Evolutionary conservation across 1,140 invertebrate species (phyloP).

Genomic region (Anthonomus grandis): DNA sequence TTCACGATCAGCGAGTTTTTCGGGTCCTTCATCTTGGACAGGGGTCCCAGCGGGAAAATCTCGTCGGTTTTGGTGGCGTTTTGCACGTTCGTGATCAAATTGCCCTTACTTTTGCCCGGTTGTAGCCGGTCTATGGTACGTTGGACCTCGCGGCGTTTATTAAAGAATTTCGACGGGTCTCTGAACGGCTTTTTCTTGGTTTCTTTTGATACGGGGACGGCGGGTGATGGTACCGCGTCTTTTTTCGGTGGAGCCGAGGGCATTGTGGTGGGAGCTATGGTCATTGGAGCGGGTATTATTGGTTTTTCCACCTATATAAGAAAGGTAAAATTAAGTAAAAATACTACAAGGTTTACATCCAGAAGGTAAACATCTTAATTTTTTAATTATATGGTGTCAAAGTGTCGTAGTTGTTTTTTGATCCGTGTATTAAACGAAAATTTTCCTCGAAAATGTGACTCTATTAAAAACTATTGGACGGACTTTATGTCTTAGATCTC

Average conservation of each 20-base stretch:
- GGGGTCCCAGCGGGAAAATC: slow-evolving; percentile 46
- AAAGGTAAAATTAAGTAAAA: too few species aligned
- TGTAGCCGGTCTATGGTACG: slow-evolving; percentile 77
- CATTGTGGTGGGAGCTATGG: background rate
- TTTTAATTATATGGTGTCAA: too few species aligned
- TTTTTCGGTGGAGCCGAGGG: slow-evolving; percentile 18
- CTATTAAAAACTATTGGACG: too few species aligned
- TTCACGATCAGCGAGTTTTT: slow-evolving; percentile 56
- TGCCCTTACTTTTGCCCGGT: slow-evolving; percentile 78
- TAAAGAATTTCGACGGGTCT: slow-evolving; percentile 49
- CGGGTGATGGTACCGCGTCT: slow-evolving; percentile 8
- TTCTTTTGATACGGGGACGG: slow-evolving; percentile 39
- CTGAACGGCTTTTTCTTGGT: slow-evolving; percentile 44
- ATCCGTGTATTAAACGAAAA: too few species aligned
- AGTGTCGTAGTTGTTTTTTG: too few species aligned
- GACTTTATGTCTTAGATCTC: too few species aligned
- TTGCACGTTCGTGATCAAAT: slow-evolving; percentile 61
- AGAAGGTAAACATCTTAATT: too few species aligned
- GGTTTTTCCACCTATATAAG: slow-evolving; percentile 38
- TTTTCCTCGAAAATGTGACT: too few species aligned
- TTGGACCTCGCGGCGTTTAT: slow-evolving; percentile 68
- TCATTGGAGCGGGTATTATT: slow-evolving; percentile 34
- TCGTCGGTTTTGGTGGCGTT: slow-evolving; percentile 55
- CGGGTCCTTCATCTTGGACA: slow-evolving; percentile 52
- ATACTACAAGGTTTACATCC: too few species aligned